These are phyloP conservation scores for Eupsilia transversa DNA, from an alignment of 2,888 invertebrate species.

Conservation along the genomic window DNA sequence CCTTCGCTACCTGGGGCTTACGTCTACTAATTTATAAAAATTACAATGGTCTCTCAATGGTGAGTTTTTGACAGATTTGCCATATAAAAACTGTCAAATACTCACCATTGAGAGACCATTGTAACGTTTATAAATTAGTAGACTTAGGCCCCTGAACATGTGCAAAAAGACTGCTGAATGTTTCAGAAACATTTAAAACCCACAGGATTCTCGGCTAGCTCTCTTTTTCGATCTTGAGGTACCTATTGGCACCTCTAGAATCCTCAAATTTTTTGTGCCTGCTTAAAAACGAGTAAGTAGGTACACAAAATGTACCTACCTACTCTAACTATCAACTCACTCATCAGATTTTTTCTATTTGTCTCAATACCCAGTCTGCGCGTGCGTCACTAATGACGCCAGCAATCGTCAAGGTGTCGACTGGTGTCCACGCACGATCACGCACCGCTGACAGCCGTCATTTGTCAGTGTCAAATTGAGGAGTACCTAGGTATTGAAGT, in stretches of 20 bases:
- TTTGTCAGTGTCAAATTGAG: conserved; percentile 2
- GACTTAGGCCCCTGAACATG: no score
- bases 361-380: not conserved
- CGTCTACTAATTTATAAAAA: no score
- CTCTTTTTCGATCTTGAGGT: not conserved
- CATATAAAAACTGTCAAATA: no score
- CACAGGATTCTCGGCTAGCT: not conserved
- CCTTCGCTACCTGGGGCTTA: no score
- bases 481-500: not conserved
- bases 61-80: no score
- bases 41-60: no score
- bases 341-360: not conserved
- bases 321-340: not conserved
- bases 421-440: conserved; percentile 19
- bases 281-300: not conserved
- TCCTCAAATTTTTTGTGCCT: not conserved
- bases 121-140: no score
- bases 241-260: not conserved
- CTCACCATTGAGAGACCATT: no score
- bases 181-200: not conserved
- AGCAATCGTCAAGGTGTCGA: conserved; percentile 1
- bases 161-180: not conserved
- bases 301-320: not conserved
- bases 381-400: conserved; percentile 25
- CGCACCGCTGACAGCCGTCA: conserved; percentile 19